Percentiles rank a stretch among this genome's conserved stretches.
Conservation (phyloP, 2,113 vertebrate genomes). For the Chaetorhynchus papuensis region DNA sequence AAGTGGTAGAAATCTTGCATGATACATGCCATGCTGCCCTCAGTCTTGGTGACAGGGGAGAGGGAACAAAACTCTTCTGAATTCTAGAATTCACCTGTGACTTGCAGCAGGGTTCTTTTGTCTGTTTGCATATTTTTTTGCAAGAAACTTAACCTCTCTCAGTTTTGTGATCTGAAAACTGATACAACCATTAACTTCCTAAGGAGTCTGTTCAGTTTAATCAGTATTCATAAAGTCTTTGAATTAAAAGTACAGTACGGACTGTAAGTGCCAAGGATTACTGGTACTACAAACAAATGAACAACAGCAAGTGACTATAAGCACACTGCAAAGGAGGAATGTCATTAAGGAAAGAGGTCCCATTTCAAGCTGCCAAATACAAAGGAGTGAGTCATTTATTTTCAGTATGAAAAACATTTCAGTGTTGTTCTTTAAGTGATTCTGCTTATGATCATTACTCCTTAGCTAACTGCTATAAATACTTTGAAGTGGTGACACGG, state of each 20-base stretch:
- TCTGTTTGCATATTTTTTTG: not conserved
- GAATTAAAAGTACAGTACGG: not conserved
- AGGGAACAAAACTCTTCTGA: not conserved
- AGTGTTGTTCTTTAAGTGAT: constrained; percentile 53
- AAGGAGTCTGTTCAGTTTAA: not conserved
- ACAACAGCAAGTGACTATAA: constrained; percentile 28
- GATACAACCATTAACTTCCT: not conserved
- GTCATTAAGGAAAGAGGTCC: constrained; percentile 62
- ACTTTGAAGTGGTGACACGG: not conserved
- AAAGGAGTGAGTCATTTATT: constrained; percentile 62
- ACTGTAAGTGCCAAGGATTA: constrained; percentile 33
- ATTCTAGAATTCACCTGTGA: not conserved
- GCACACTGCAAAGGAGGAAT: constrained; percentile 38
- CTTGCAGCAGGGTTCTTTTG: not conserved
- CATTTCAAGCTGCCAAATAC: constrained; percentile 60
- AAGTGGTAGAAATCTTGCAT: not conserved
- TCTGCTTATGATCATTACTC: constrained; percentile 47
- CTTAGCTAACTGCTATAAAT: constrained; percentile 54
- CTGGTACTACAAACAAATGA: constrained; percentile 31
- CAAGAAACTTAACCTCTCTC: not conserved
- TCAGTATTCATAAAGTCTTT: not conserved
- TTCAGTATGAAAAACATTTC: constrained; percentile 60
- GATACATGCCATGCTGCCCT: not conserved
- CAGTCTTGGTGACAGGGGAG: not conserved
- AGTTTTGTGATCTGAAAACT: not conserved